phyloP scores from a whole-genome alignment of 2,113 vertebrate species.

The Austrofundulus limnaeus region DNA sequence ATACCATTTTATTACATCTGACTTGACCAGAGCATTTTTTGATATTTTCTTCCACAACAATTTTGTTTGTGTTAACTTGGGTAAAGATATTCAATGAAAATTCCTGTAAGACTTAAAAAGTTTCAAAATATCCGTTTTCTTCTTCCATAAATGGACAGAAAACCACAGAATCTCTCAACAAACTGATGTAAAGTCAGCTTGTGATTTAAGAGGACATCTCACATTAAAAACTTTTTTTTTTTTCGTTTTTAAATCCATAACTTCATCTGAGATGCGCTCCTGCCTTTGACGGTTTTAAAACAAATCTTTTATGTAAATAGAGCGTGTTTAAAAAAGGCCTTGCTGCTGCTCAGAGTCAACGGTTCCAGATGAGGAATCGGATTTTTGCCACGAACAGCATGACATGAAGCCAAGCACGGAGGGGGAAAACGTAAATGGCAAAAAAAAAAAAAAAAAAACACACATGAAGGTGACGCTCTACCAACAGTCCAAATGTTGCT shows the following conservation, averaged over 20 bases:
- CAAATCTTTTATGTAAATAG: constrained; percentile 28
- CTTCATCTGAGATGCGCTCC: constrained; percentile 27
- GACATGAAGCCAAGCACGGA: constrained; percentile 30
- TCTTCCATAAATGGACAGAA: constrained; percentile 12
- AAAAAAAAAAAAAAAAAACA: constrained; percentile 43
- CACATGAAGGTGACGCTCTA: constrained; percentile 41
- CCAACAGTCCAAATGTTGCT: constrained; percentile 36
- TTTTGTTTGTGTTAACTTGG: constrained; percentile 25
- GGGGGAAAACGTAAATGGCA: constrained; percentile 20
- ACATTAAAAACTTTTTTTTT: constrained; percentile 13
- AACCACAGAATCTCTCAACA: constrained; percentile 13
- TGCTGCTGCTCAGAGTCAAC: constrained; percentile 38
- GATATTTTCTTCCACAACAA: constrained; percentile 17
- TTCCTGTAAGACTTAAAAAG: constrained; percentile 16
- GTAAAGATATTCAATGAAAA: constrained; percentile 4
- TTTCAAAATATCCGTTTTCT: constrained; percentile 10
- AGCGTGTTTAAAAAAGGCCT: constrained; percentile 28
- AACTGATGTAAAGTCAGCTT: constrained; percentile 33
- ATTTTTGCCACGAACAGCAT: constrained; percentile 28
- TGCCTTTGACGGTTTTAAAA: constrained; percentile 40
- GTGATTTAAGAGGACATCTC: constrained; percentile 23
- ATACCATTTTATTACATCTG: constrained; percentile 38
- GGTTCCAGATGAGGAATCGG: constrained; percentile 11
- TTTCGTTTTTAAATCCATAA: not conserved
- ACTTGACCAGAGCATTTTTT: constrained; percentile 25